phyloP scores from a whole-genome alignment of 2,888 invertebrate genomes.

The Clunio marinus region DNA sequence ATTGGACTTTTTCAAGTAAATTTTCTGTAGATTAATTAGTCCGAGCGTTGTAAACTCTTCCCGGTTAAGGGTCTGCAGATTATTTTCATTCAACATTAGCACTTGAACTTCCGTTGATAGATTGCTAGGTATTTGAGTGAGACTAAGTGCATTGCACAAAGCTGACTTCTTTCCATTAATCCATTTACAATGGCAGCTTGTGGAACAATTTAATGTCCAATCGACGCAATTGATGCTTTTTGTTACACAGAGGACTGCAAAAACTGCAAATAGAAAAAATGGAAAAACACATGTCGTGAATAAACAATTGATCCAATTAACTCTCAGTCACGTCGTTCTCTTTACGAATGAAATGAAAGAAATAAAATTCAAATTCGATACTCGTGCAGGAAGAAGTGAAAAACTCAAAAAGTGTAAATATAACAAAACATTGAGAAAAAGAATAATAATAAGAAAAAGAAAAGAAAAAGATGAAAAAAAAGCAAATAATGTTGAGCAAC shows the following conservation, averaged over 20 bases:
- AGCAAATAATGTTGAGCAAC: background rate
- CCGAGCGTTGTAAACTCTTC: constrained; percentile 76
- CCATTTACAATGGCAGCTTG: constrained; percentile 87
- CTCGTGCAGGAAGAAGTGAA: background rate
- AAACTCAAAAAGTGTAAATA: constrained; percentile 7
- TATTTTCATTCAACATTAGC: constrained; percentile 77
- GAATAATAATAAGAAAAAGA: background rate
- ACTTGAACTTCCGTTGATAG: constrained; percentile 69
- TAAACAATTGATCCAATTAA: constrained; percentile 25
- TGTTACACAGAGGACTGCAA: constrained; percentile 32
- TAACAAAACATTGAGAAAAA: background rate
- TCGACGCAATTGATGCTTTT: constrained; percentile 55
- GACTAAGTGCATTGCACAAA: constrained; percentile 74
- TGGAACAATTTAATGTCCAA: constrained; percentile 79
- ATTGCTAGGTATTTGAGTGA: constrained; percentile 69
- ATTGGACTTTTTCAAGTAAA: constrained; percentile 72
- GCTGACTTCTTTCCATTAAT: constrained; percentile 87
- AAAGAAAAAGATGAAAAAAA: background rate
- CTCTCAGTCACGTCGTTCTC: constrained; percentile 4
- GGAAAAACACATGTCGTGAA: too few relatives aligned
- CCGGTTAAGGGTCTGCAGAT: constrained; percentile 67
- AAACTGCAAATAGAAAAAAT: constrained; percentile 22
- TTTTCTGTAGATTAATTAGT: constrained; percentile 76
- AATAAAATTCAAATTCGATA: background rate
- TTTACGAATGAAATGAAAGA: background rate